Conservation (phyloP, 2,888 invertebrate species). For the Nemoura dubitans region DNA sequence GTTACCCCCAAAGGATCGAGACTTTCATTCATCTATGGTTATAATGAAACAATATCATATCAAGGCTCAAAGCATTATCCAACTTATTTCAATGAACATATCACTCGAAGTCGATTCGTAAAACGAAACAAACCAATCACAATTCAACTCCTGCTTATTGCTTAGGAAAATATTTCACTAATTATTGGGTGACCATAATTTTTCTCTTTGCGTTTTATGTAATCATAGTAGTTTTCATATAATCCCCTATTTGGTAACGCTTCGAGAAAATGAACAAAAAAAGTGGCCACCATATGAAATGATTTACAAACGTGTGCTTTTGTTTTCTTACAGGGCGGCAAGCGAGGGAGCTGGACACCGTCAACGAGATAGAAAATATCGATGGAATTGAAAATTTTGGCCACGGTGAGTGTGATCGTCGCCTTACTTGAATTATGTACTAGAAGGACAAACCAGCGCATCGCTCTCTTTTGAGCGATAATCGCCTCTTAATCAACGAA, state of each 20-base stretch:
- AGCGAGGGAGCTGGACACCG: not conserved
- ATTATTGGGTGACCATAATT: not conserved
- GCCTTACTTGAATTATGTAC: too few species aligned
- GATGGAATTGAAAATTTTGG: constrained; percentile 28
- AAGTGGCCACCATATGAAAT: too few species aligned
- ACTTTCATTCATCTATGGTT: too few species aligned
- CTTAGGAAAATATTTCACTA: not conserved
- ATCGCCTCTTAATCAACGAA: too few species aligned
- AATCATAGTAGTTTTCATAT: too few species aligned
- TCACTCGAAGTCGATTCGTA: not conserved
- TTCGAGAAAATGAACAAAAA: too few species aligned
- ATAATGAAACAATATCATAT: not conserved
- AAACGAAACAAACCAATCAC: not conserved
- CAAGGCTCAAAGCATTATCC: not conserved
- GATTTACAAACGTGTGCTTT: not conserved
- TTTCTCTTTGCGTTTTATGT: too few species aligned
- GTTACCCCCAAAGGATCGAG: too few species aligned
- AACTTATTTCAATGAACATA: not conserved
- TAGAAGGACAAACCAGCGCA: too few species aligned
- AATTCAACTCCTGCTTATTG: not conserved
- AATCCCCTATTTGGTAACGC: too few species aligned
- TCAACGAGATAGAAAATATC: constrained; percentile 24
- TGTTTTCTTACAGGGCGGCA: constrained; percentile 5
- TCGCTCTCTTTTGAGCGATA: too few species aligned
- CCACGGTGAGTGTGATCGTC: not conserved